Percentiles rank a stretch among this genome's conserved stretches.
These are phyloP conservation scores for Papilio demoleus DNA, from an alignment of 2,888 invertebrate genomes.

Conservation along the genomic window DNA sequence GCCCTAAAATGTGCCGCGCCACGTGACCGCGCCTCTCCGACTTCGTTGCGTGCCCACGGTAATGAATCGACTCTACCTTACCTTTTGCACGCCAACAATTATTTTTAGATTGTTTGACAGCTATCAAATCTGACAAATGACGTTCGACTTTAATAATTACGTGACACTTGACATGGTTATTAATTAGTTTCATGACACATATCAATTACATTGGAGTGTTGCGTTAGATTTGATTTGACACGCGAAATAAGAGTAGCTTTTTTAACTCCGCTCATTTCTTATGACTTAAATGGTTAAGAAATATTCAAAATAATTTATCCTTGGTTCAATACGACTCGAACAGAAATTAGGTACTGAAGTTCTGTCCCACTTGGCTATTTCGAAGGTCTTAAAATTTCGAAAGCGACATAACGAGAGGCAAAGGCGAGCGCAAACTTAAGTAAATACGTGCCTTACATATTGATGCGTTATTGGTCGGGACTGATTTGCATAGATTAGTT, in stretches of 20 bases:
- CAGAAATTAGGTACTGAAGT: neutral
- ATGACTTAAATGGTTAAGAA: neutral
- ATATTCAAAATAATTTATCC: neutral
- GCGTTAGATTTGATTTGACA: neutral
- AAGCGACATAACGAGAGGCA: slow-evolving; percentile 49
- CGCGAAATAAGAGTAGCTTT: neutral
- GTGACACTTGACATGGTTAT: slow-evolving; percentile 18
- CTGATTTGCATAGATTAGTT: slow-evolving; percentile 80
- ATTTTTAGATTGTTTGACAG: slow-evolving; percentile 35
- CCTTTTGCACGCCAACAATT: slow-evolving; percentile 27
- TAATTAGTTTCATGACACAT: slow-evolving; percentile 25
- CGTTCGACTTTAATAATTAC: slow-evolving; percentile 23
- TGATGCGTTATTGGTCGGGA: slow-evolving; percentile 60
- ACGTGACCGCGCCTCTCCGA: slow-evolving; percentile 56
- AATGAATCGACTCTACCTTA: slow-evolving; percentile 27
- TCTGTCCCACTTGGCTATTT: slow-evolving; percentile 22
- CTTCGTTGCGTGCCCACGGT: slow-evolving; percentile 43
- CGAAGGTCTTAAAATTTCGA: slow-evolving; percentile 46
- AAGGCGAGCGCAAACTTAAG: slow-evolving; percentile 60
- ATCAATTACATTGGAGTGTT: neutral
- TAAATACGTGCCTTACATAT: slow-evolving; percentile 72
- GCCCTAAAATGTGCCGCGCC: slow-evolving; percentile 67
- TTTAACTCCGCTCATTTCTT: neutral
- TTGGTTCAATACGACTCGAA: neutral
- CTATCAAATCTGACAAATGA: slow-evolving; percentile 38